A percentile compares a stretch with the other conserved stretches of the same genome.
These are phyloP conservation scores for Sialia sialis DNA, from an alignment of 2,113 vertebrate genomes.

Conservation along the genomic window DNA sequence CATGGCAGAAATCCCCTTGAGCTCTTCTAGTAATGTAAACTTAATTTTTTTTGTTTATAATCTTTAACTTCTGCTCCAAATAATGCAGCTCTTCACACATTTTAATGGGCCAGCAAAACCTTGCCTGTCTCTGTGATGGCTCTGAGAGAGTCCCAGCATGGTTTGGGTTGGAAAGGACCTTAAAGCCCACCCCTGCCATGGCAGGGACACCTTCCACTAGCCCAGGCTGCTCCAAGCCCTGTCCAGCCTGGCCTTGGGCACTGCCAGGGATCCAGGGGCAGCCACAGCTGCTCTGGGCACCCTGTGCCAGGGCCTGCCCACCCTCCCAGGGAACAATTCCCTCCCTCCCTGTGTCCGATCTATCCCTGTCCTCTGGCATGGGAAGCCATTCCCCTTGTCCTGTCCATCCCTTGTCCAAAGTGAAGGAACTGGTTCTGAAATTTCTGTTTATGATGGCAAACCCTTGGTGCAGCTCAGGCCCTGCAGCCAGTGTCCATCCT, in stretches of 20 bases:
- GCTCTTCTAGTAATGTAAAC: not conserved
- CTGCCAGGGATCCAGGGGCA: not conserved
- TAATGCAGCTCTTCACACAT: not conserved
- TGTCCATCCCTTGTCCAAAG: not conserved
- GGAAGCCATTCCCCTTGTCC: not conserved
- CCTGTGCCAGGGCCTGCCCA: not conserved
- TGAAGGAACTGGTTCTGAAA: not conserved
- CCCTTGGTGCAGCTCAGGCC: not conserved
- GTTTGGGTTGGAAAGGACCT: too few species aligned
- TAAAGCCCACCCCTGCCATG: not conserved
- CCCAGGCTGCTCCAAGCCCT: not conserved
- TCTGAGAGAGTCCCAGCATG: not conserved
- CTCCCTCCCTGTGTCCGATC: not conserved
- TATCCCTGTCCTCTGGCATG: rapidly evolving
- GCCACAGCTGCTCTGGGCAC: not conserved
- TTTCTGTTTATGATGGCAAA: not conserved
- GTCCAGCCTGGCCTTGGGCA: rapidly evolving
- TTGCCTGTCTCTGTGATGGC: not conserved
- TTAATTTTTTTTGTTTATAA: not conserved
- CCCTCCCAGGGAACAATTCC: rapidly evolving
- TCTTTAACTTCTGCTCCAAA: not conserved
- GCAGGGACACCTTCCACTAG: not conserved
- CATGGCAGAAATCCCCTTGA: not conserved
- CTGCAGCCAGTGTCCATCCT: not conserved
- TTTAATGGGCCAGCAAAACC: not conserved